Base-by-base conservation (phyloP, 2,113 vertebrate species). In the Esox niger region DNA sequence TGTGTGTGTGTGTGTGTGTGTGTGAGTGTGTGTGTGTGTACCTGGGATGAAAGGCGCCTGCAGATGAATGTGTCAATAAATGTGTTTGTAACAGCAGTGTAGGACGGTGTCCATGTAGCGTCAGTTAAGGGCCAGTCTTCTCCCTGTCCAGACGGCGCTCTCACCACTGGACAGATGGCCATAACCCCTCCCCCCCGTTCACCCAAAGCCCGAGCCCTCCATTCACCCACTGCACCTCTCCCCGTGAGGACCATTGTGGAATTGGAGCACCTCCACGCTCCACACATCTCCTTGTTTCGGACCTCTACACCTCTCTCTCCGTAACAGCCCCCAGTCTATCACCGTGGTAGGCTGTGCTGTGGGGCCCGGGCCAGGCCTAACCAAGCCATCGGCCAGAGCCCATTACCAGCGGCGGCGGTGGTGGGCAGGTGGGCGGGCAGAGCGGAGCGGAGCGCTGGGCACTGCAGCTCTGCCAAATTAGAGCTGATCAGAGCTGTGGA, bases 121-220 rank as follows among this genome's bases (percentile, higher is more conserved):
- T 80, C 84, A 87, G 88, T 85, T 72, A 82, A 81, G 85, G 84
- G 80, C 86, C 58, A 57, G 59, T 83, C 71, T 74, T 73, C 78
- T 91, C 87, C 86, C 90, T 61, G 85, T 80, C 89, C 90, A 92
- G 91, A 90, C 88, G 90, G 90, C 57, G 76, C 84, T 89, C 88
- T 89, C 88, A 90, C 91, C 89, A 88, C 89, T 90, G 91, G 91
- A 91, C 90, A 91, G 91, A 91, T 91, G 90, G 91, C 88, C 90
- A 83, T 75, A 82, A 78, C 85, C 84, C 85, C 82, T 79, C 79
- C 80, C 77, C 82, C 75, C 77, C 17, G 47, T 17, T 33, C 62
- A 33, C 49, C 35, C 35, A 62, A 54, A 27, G 27, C 55, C 31
- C 67, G 58, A 47, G 32, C 38, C 23, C 70, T 58, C 64, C 83